phyloP scores from a whole-genome alignment of 2,113 vertebrate species.

The Peromyscus maniculatus region DNA sequence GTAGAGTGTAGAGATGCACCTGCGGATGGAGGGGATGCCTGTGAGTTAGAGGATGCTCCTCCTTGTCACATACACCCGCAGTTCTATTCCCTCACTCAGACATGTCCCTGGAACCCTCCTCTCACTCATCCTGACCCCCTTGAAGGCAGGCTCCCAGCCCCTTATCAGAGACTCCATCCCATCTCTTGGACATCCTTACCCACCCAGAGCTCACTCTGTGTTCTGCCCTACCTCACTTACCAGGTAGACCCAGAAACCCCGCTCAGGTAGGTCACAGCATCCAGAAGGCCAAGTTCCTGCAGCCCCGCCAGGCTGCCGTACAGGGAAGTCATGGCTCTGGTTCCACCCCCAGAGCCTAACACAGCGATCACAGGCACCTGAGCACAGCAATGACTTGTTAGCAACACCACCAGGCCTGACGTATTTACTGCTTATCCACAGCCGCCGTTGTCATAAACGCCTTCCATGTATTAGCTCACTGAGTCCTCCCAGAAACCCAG shows the following conservation, averaged over 20 bases:
- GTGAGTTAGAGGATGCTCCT: not conserved
- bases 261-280: slow-evolving; percentile 88
- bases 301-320: slow-evolving; percentile 91
- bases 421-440: no score
- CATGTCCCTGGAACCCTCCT: not conserved
- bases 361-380: slow-evolving; percentile 92
- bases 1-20: slow-evolving; percentile 91
- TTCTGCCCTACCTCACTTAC: slow-evolving; percentile 82
- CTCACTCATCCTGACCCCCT: not conserved
- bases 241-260: slow-evolving; percentile 95
- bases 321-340: slow-evolving; percentile 91
- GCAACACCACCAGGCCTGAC: not conserved
- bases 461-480: not conserved
- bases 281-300: slow-evolving; percentile 90
- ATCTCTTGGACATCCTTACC: not conserved
- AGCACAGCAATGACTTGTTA: not conserved
- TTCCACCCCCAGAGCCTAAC: slow-evolving; percentile 92
- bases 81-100: not conserved
- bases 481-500: not conserved
- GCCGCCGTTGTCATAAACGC: not conserved
- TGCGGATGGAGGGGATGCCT: slow-evolving; percentile 71
- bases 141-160: not conserved
- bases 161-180: not conserved
- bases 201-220: not conserved
- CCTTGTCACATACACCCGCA: not conserved